A percentile compares a stretch with the other conserved stretches of the same genome.
phyloP scores from a whole-genome alignment of 2,113 vertebrate species.

The Hippoglossus stenolepis region DNA sequence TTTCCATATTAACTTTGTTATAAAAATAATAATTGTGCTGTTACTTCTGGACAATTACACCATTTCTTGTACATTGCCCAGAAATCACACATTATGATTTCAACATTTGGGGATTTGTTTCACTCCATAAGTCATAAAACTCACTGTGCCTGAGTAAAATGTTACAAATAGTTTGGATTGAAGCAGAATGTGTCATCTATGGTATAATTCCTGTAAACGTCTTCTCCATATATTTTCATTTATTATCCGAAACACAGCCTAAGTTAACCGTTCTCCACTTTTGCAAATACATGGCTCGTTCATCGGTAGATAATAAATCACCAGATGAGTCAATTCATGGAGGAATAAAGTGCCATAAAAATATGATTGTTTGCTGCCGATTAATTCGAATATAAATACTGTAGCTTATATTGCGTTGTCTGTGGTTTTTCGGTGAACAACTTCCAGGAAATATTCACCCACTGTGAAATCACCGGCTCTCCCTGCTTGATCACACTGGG shows the following conservation, averaged over 20 bases:
- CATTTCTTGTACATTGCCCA: not conserved
- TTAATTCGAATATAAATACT: conserved; percentile 3
- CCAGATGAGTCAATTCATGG: not conserved
- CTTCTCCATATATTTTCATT: not conserved
- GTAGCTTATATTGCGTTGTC: conserved; percentile 40
- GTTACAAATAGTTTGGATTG: not conserved
- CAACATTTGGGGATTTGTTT: not conserved
- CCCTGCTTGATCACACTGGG: conserved; percentile 69
- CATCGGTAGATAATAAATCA: not conserved
- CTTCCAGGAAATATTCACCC: conserved; percentile 62
- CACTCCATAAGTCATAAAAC: not conserved
- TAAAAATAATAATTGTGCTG: too few relatives aligned
- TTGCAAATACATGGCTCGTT: not conserved
- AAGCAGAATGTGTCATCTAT: not conserved
- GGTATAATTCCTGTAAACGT: not conserved
- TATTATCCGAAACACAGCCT: not conserved
- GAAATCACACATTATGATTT: not conserved
- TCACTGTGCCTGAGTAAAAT: not conserved
- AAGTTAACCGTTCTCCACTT: too few relatives aligned
- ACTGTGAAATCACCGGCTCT: conserved; percentile 58
- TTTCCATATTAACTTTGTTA: not conserved
- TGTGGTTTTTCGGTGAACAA: conserved; percentile 30
- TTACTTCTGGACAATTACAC: not conserved
- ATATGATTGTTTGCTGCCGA: conserved; percentile 23
- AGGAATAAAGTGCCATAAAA: not conserved